Base-by-base conservation (phyloP, 2,113 vertebrate species). In the Upupa epops region DNA sequence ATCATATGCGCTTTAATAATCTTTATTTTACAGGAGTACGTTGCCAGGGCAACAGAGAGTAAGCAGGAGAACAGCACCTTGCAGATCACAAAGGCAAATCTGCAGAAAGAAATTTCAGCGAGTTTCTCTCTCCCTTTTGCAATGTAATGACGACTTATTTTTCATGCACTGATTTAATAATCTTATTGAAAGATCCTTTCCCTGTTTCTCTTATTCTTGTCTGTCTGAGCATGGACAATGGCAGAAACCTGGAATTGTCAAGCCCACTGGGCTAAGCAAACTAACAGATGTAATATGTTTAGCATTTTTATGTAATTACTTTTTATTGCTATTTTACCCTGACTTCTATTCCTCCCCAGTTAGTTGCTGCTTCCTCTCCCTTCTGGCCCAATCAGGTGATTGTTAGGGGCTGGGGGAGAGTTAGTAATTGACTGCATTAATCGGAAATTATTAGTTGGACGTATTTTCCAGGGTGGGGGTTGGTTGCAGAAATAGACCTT, bases 1-100 rank as follows among this genome's bases (percentile, higher is more conserved):
- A 98, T 98, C 97, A 98, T 97, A 98, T 98, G 97, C 95, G 96
- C 97, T 97, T 98, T 98, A 98, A 98, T 98, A 97, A 98, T 98
- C 97, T 98, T 98, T 98, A 97, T 98, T 98, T 98, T 98, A 98
- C 98, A 98, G 98, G 97, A 97, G 94, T 97, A 94, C 42, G 98
- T 98, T 98, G 97, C 97, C 96, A 98, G 95, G 97, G 97, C 95
- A 98, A 98, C 98, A 20, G 95, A 97, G 97, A 97, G 96, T 96
- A 98, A 98, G 97, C 97, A 97, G 96, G 97, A 96, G 96, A 97
- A 96, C 96, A 97, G 97, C 96, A 97, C 97, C 97, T 97, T 97
- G 95, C 97, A 95, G 97, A 97, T 98, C 98, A 98, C 97, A 97
- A 97, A 98, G 97, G 97, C 97, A 97, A 96, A 97, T 97, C 96